Evolutionary conservation across 1,140 invertebrate species (phyloP), one percentile per base, ranked within the genome.

Genomic region (Arion vulgaris): DNA sequence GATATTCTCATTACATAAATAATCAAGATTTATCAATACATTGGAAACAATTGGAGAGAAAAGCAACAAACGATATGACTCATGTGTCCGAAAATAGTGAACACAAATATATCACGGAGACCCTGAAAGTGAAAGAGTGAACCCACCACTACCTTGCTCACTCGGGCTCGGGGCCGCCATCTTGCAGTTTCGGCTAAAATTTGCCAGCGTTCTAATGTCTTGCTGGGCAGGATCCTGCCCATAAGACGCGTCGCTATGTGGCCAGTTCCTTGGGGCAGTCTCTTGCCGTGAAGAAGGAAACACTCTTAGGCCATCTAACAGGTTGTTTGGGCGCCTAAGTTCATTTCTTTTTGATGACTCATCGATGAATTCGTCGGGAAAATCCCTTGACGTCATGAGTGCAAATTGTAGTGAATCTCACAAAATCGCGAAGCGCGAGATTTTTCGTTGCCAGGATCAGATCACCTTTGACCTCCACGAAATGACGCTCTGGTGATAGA

Each of bases 301-400:
- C 72, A 85, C 81, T 82, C 84, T 86, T 77, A 82, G 84, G 80
- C 85, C 85, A 87, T 86, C 85, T 84, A 84, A 86, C 26, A 86
- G 86, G 84, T 81, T 86, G 86, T 87, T 86, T 88, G 84, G 85
- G 81, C 84, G 82, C 85, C 85, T 87, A 87, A 85, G 86, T 88
- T 89, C 90, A 88, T 89, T 91, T 88, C 87, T 90, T 87, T 76
- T 86, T 73, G 86, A 90, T 91, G 89, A 90, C 89, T 91, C 90
- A 91, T 91, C 89, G 85, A 87, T 86, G 86, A 87, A 85, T 85
- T 88, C 87, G 84, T 87, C 84, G 89, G 90, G 89, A 91, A 91
- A 89, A 45, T 89, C 89, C 88, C 88, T 87, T 91, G 90, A 90
- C 89, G 89, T 91, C 15, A 45, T n/a, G 72, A 38, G 38, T 17